Percentiles rank a stretch among this genome's conserved stretches.
Conservation (phyloP, 2,888 invertebrate genomes). For the Eretmocerus hayati region DNA sequence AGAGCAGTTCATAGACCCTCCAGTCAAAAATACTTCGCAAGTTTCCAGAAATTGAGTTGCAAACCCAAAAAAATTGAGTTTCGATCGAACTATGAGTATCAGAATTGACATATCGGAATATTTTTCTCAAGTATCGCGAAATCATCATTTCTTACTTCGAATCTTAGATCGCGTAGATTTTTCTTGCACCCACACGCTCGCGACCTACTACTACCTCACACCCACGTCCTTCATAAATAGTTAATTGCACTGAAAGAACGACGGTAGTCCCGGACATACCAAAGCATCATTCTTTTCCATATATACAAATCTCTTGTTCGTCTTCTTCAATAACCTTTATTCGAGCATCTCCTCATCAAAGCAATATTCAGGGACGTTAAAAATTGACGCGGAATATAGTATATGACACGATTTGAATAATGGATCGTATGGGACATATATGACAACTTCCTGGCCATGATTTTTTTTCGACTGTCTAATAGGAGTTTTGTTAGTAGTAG, state of each 20-base stretch:
- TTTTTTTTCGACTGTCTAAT: too few relatives aligned
- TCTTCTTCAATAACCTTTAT: background rate
- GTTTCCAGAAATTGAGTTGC: too few relatives aligned
- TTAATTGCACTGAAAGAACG: constrained; percentile 28
- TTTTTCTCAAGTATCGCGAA: constrained; percentile 20
- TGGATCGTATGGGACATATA: too few relatives aligned
- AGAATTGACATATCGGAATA: background rate
- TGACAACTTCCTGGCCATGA: too few relatives aligned
- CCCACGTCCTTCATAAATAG: constrained; percentile 33
- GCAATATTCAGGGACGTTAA: too few relatives aligned
- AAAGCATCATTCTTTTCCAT: background rate
- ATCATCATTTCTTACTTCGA: constrained; percentile 21
- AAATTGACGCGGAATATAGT: too few relatives aligned
- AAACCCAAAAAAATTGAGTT: too few relatives aligned
- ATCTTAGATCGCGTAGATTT: constrained; percentile 17
- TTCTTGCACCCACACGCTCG: constrained; percentile 25
- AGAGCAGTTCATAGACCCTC: too few relatives aligned
- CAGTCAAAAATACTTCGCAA: too few relatives aligned
- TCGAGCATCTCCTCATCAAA: too few relatives aligned
- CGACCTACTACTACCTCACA: constrained; percentile 28
- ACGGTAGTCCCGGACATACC: constrained; percentile 4
- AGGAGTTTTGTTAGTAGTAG: too few relatives aligned
- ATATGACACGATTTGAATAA: too few relatives aligned
- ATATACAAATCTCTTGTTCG: background rate
- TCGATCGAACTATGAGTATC: background rate